Conservation (phyloP, 2,888 invertebrate species). For the Euproctis similis region DNA sequence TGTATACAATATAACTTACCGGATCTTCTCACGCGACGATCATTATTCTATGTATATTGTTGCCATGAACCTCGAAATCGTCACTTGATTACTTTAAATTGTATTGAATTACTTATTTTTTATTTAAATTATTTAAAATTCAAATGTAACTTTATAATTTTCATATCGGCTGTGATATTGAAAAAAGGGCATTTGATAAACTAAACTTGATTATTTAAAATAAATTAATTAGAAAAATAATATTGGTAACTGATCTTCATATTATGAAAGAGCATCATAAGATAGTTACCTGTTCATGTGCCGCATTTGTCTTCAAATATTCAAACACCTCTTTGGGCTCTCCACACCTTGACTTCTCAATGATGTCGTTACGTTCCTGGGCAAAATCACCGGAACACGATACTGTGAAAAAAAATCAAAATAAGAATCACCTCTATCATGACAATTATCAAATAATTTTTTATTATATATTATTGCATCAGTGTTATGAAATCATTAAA, state of each 20-base stretch:
- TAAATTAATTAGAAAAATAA: too few relatives aligned
- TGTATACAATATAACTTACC: constrained; percentile 24
- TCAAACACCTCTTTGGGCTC: constrained; percentile 60
- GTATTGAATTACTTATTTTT: background rate
- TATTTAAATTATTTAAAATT: background rate
- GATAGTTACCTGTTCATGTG: constrained; percentile 49
- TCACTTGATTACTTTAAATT: background rate
- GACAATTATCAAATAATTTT: background rate
- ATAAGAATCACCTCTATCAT: background rate
- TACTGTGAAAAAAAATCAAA: constrained; percentile 35
- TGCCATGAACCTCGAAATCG: background rate
- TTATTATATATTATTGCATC: background rate
- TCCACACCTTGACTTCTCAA: constrained; percentile 56
- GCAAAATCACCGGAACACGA: constrained; percentile 45
- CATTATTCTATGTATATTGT: background rate
- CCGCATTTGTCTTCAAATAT: constrained; percentile 40
- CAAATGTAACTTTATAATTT: background rate
- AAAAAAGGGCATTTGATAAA: too few relatives aligned
- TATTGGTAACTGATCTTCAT: too few relatives aligned
- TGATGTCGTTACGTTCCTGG: constrained; percentile 41
- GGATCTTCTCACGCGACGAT: constrained; percentile 50
- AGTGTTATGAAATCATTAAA: background rate
- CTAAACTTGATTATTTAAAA: too few relatives aligned
- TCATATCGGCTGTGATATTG: too few relatives aligned
- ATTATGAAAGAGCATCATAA: too few relatives aligned